phyloP scores from a whole-genome alignment of 2,113 vertebrate genomes.

The Cebidichthys violaceus region DNA sequence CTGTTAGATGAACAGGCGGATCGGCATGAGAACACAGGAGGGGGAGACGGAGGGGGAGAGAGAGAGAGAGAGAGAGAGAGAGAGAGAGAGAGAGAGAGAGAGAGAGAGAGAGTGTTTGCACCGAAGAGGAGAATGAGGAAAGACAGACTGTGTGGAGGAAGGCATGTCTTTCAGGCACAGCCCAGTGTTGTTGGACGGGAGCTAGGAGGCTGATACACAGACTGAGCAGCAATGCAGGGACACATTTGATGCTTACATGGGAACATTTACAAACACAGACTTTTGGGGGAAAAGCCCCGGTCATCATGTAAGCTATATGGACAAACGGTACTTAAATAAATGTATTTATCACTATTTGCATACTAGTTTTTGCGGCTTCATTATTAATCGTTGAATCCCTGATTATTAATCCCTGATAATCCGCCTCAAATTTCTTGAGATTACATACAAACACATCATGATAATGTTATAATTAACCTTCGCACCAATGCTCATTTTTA shows the following conservation, averaged over 20 bases:
- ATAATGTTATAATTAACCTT: too few species aligned
- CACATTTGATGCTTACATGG: neutral
- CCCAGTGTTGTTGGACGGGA: constrained; percentile 38
- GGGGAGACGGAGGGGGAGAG: constrained; percentile 10
- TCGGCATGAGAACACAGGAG: constrained; percentile 53
- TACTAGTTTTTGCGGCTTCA: too few species aligned
- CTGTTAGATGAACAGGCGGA: constrained; percentile 64
- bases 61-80: constrained; percentile 3
- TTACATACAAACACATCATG: too few species aligned
- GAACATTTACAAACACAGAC: neutral
- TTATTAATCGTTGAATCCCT: too few species aligned
- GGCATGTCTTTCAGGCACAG: constrained; percentile 46
- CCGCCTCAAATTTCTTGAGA: too few species aligned
- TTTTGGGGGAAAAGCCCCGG: neutral
- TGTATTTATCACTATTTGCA: too few species aligned
- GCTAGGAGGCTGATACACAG: constrained; percentile 8
- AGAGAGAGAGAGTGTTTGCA: constrained; percentile 6
- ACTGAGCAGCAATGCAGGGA: constrained; percentile 9
- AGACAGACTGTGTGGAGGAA: constrained; percentile 71
- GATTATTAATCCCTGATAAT: too few species aligned
- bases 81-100: constrained; percentile 4
- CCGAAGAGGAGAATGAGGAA: constrained; percentile 17
- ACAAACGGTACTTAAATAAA: neutral
- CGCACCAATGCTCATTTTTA: too few species aligned
- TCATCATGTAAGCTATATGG: neutral